Percentiles rank a stretch among this genome's conserved stretches.
Evolutionary conservation across 30 jellyfish, hydroid and myxozoan genomes (phyloP).

Genomic region (Nemopilema nomurai): DNA sequence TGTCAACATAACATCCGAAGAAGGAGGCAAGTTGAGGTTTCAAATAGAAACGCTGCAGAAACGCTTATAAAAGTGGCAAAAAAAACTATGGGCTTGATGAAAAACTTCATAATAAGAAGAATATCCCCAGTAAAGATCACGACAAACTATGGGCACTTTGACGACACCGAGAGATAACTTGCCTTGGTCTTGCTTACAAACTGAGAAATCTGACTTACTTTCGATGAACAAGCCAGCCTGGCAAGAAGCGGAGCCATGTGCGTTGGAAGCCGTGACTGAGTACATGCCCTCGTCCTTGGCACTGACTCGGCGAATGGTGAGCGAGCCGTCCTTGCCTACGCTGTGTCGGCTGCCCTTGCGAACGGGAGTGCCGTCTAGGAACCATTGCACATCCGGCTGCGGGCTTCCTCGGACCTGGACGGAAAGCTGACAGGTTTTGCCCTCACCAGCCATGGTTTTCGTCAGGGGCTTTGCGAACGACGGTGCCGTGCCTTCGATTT

Average conservation of each 20-base stretch:
- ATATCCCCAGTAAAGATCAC: no score
- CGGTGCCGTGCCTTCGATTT: constrained; percentile 71
- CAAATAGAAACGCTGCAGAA: no score
- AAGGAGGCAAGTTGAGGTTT: no score
- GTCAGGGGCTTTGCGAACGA: constrained; percentile 52
- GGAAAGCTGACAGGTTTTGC: constrained; percentile 72
- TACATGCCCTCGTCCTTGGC: constrained; percentile 93
- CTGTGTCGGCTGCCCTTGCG: constrained; percentile 82
- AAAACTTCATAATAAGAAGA: no score
- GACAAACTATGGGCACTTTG: no score
- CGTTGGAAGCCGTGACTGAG: constrained; percentile 85
- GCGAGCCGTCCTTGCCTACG: constrained; percentile 52
- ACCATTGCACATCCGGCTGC: constrained; percentile 91
- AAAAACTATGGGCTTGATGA: no score
- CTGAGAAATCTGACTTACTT: constrained; percentile 62
- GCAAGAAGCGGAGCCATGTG: constrained; percentile 87
- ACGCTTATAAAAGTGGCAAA: no score
- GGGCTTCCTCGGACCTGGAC: constrained; percentile 86
- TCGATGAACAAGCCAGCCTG: constrained; percentile 93
- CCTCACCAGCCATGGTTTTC: constrained; percentile 71
- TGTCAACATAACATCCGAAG: no score
- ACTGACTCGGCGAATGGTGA: constrained; percentile 70
- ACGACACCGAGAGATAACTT: no score
- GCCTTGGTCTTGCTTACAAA: no score
- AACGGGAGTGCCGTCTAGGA: constrained; percentile 92